phyloP scores from a whole-genome alignment of 30 jellyfish, hydroid and myxozoan genomes.

The Clytia hemisphaerica region DNA sequence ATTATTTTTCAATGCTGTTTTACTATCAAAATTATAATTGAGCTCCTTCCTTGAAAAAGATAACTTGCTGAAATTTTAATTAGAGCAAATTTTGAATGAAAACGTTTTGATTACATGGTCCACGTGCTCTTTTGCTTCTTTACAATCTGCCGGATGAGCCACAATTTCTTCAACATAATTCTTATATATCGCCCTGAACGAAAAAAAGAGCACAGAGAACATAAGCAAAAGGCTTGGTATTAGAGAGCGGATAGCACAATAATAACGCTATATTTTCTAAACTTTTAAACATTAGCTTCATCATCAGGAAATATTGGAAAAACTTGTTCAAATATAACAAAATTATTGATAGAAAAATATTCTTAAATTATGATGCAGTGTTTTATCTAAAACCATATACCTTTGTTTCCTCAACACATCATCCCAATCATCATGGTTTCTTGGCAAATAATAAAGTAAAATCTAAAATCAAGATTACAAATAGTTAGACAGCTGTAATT shows the following conservation, averaged over 20 bases:
- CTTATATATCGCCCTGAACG: conserved; percentile 41
- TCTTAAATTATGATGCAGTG: no score
- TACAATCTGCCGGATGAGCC: conserved; percentile 49
- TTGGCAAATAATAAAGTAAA: conserved; percentile 69
- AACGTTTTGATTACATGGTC: conserved; percentile 67
- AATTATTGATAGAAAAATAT: no score
- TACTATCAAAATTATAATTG: neutral
- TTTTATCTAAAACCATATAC: conserved; percentile 15
- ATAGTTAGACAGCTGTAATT: neutral
- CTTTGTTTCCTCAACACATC: conserved; percentile 52
- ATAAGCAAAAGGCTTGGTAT: neutral
- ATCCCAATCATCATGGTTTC: conserved; percentile 50
- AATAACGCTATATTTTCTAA: no score
- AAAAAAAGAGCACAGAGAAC: neutral
- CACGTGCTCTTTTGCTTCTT: conserved; percentile 9
- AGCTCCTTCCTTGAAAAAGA: neutral
- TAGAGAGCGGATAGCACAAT: neutral
- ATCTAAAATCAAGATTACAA: conserved; percentile 21
- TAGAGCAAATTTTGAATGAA: neutral
- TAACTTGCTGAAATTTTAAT: neutral
- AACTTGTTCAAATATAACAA: no score
- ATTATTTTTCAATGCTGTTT: neutral
- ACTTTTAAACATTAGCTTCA: no score
- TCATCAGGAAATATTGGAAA: no score
- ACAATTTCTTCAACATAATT: conserved; percentile 59